Percentiles rank a stretch among this genome's conserved stretches.
Evolutionary conservation across 2,888 invertebrate genomes (phyloP).

Genomic region (Thysanoteuthis rhombus): DNA sequence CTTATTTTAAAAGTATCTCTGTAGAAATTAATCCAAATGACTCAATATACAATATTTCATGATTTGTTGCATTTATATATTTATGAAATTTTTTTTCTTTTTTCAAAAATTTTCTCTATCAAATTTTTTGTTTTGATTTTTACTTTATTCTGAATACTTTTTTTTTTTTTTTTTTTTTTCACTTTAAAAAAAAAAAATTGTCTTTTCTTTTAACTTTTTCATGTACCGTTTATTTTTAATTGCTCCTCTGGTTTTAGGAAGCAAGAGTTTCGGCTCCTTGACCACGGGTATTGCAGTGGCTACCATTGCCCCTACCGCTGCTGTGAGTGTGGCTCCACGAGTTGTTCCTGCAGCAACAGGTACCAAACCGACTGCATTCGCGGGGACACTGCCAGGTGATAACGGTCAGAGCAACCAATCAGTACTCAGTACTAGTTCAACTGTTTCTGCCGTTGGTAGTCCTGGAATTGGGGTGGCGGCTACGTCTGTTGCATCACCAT

Average conservation of each 20-base stretch:
- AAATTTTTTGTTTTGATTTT: too few relatives aligned
- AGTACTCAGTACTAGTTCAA: background rate
- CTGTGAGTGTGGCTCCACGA: background rate
- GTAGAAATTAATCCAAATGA: too few relatives aligned
- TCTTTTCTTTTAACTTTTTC: too few relatives aligned
- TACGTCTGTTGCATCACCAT: background rate
- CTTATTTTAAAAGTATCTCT: too few relatives aligned
- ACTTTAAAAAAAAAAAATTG: too few relatives aligned
- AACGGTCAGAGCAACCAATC: background rate
- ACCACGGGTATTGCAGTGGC: background rate
- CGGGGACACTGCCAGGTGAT: background rate
- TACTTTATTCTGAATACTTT: too few relatives aligned
- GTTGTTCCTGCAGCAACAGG: background rate
- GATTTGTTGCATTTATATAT: too few relatives aligned
- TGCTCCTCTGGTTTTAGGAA: background rate
- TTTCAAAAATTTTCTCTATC: too few relatives aligned
- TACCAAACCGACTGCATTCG: background rate
- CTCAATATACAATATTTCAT: too few relatives aligned
- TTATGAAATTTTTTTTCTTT: too few relatives aligned
- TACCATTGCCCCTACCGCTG: background rate
- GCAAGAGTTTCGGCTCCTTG: background rate
- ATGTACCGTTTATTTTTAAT: too few relatives aligned
- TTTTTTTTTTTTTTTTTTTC: too few relatives aligned
- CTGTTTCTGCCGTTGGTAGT: background rate
- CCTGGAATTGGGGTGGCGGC: background rate